Conservation (phyloP, 2,113 vertebrate species). For the Eptesicus fuscus region DNA sequence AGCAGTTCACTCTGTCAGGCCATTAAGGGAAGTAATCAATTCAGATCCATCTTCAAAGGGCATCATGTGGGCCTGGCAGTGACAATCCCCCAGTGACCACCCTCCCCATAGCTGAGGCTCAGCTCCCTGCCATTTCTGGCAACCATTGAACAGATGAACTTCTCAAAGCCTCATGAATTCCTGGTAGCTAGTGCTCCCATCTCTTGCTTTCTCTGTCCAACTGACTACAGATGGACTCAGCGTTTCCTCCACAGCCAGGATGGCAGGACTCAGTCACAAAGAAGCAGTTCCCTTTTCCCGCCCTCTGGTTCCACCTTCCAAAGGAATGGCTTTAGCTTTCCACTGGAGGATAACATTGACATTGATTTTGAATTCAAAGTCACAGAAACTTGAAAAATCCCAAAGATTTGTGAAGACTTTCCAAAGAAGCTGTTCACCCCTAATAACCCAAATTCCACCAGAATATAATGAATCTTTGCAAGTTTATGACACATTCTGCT, state of each 20-base stretch:
- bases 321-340: not conserved
- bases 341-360: not conserved
- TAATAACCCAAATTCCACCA: not conserved
- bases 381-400: constrained; percentile 8
- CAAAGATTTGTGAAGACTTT: not conserved
- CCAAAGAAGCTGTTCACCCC: not conserved
- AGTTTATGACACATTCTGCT: not conserved
- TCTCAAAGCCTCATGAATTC: constrained; percentile 50
- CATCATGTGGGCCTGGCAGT: not conserved
- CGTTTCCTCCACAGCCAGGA: constrained; percentile 25
- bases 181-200: constrained; percentile 28
- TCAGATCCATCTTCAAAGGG: not conserved
- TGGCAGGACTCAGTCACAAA: not conserved
- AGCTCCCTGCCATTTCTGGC: not conserved
- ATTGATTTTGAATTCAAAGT: constrained; percentile 13
- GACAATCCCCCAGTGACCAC: not conserved
- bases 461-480: not conserved
- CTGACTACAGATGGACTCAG: not conserved
- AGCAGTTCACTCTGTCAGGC: not conserved
- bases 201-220: not conserved
- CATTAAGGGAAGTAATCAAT: not conserved
- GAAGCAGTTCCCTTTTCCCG: not conserved
- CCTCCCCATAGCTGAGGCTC: not conserved
- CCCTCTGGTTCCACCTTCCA: not conserved
- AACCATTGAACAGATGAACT: constrained; percentile 42